phyloP scores from a whole-genome alignment of 2,797 vertebrate species.

The Micropoecilia bifurca region DNA sequence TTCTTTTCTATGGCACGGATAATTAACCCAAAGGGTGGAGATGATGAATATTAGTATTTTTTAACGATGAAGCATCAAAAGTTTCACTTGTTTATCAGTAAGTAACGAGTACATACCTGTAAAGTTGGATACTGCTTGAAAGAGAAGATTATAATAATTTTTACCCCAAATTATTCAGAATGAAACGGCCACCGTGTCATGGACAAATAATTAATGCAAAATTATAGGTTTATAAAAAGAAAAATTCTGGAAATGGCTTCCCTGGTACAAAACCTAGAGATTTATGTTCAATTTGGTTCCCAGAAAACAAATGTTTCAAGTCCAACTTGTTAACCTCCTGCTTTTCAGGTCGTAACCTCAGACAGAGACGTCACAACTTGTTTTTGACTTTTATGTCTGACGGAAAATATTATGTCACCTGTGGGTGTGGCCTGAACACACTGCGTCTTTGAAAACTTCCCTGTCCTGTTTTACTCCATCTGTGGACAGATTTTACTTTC shows the following conservation, averaged over 20 bases:
- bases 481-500: constrained; percentile 31
- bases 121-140: neutral
- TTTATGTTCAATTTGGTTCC: neutral
- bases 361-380: constrained; percentile 17
- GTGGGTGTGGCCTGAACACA: constrained; percentile 27
- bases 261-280: neutral
- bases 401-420: constrained; percentile 37
- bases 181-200: neutral
- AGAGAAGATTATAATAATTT: neutral
- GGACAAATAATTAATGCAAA: neutral
- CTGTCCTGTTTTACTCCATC: constrained; percentile 22
- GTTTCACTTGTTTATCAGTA: neutral
- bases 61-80: neutral
- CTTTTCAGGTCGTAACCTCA: constrained; percentile 6
- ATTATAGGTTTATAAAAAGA: neutral
- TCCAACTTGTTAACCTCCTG: constrained; percentile 9
- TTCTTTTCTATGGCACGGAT: neutral
- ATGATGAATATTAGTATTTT: neutral
- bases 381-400: constrained; percentile 6
- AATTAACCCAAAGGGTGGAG: no score
- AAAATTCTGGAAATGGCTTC: no score
- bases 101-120: neutral
- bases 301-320: neutral
- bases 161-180: neutral
- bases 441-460: constrained; percentile 1